phyloP scores from a whole-genome alignment of 2,888 invertebrate genomes.

The Lissocephala sabroskyi region DNA sequence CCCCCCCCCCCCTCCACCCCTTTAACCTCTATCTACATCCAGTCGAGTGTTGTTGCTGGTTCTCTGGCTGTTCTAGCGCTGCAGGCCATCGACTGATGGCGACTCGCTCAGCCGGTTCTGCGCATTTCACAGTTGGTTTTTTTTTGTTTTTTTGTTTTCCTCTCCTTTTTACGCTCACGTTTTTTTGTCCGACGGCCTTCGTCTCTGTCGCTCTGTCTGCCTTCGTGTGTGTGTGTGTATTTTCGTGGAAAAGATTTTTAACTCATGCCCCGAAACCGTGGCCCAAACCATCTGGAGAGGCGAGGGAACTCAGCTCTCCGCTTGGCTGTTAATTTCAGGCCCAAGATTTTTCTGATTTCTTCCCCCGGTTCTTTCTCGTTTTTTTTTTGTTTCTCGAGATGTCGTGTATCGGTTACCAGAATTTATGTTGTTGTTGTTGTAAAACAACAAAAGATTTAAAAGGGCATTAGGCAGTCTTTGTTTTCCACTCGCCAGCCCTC shows the following conservation, averaged over 20 bases:
- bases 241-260: conserved; percentile 66
- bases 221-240: conserved; percentile 46
- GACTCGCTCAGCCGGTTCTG: conserved; percentile 66
- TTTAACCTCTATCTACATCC: conserved; percentile 10
- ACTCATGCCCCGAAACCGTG: conserved; percentile 46
- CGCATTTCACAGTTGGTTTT: conserved; percentile 36
- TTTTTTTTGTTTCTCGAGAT: conserved; percentile 13
- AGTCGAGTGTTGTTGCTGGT: conserved; percentile 1
- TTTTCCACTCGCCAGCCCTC: no score
- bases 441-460: conserved; percentile 65
- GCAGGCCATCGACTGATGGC: conserved; percentile 13
- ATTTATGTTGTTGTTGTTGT: conserved; percentile 52
- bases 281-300: conserved; percentile 56
- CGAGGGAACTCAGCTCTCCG: conserved; percentile 12
- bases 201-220: conserved; percentile 13
- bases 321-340: neutral
- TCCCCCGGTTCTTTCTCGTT: no score
- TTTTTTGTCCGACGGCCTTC: conserved; percentile 7
- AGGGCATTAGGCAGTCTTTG: conserved; percentile 59
- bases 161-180: conserved; percentile 22
- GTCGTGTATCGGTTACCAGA: conserved; percentile 17
- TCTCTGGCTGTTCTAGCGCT: conserved; percentile 16
- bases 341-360: conserved; percentile 24
- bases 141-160: conserved; percentile 10
- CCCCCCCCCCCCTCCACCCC: no score